A percentile compares a stretch with the other conserved stretches of the same genome.
Conservation (phyloP, 2,797 vertebrate genomes). For the Cynodonichthys magdalenae region DNA sequence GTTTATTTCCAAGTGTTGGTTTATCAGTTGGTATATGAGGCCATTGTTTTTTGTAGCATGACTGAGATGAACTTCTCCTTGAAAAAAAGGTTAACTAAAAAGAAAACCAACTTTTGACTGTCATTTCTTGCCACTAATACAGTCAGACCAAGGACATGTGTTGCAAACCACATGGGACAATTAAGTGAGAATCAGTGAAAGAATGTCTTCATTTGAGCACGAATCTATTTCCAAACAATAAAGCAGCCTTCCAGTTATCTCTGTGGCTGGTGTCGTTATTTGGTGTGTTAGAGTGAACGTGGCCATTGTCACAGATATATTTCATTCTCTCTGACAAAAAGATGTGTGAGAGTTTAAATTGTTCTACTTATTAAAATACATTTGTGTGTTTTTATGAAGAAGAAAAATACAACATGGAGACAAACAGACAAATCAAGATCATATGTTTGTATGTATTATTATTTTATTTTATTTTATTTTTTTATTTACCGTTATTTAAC, state of each 20-base stretch:
- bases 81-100: conserved; percentile 71
- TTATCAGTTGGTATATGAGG: conserved; percentile 70
- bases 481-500: too few relatives aligned
- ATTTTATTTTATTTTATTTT: too few relatives aligned
- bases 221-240: conserved; percentile 89
- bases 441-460: too few relatives aligned
- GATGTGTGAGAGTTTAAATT: not conserved
- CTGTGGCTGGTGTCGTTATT: conserved; percentile 75
- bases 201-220: conserved; percentile 88
- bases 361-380: not conserved
- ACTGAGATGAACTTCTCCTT: conserved; percentile 80
- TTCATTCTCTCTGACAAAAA: not conserved
- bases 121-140: conserved; percentile 83
- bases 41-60: conserved; percentile 82
- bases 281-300: conserved; percentile 19
- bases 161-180: conserved; percentile 82
- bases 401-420: too few relatives aligned
- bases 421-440: too few relatives aligned
- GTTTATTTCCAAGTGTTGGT: conserved; percentile 76
- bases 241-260: conserved; percentile 87
- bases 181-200: conserved; percentile 81
- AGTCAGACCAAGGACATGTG: conserved; percentile 81
- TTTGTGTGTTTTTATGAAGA: too few relatives aligned
- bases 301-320: not conserved
- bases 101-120: conserved; percentile 72